Base-by-base conservation (phyloP, 2,888 invertebrate genomes). In the Toxonevra muliebris region DNA sequence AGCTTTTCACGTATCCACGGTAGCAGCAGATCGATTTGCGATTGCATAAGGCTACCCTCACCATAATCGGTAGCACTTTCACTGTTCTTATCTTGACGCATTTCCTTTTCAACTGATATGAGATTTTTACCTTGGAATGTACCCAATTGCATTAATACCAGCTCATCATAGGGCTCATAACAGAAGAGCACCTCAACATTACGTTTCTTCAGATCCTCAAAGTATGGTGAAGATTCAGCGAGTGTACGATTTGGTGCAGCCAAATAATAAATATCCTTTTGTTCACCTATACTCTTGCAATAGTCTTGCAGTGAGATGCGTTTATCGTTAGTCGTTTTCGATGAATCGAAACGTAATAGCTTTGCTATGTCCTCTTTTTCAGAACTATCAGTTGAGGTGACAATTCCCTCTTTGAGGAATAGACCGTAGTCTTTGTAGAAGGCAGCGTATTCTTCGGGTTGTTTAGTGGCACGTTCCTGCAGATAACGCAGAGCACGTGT, bases 141-240 rank as follows among this genome's bases (percentile, higher is more conserved):
- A 3, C 91, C 90, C 66, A 98, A 86, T 78, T 97, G 96, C 89
- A 96, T 90, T 19, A 98, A 86, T 3, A 97, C 96, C 63, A 98
- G 87, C 85, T 98, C 98, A 84, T 99, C 98, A 77, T 97, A 97
- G n/a, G 95, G 92, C 81, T 98, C 98, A 79, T 95, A 97, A 80
- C 97, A 95, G 86, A 97, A 98, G 13, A 98, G 85, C 0, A 98
- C 97, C 86, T 98, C 96, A 7, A 93, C 89, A 75, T 95, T 91
- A 61, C 91, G 91, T 80, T 93, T 92, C 82, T 94, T 95, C 15
- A 98, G 87, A 12, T 94, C 93, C 86, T 98, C 98, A 79, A 92
- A 95, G 83, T 98, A 98, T 0, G 98, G 98, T 0, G 98, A 98
- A 0, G 92, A 89, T 86, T 97, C 95, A 0, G 98, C 98, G 64